phyloP scores from a whole-genome alignment of 1,140 invertebrate species.

The Linepithema humile region DNA sequence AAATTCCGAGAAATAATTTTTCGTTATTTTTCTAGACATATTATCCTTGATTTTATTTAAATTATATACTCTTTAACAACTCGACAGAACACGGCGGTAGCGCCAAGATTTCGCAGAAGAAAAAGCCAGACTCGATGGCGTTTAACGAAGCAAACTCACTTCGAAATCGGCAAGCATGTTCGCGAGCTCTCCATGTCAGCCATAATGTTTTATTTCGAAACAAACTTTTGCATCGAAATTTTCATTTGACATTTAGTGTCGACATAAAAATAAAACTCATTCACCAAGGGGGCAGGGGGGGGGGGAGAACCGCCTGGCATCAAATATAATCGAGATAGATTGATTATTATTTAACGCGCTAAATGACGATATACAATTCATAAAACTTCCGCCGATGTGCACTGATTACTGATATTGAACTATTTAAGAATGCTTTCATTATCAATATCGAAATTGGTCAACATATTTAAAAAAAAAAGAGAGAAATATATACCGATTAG shows the following conservation, averaged over 20 bases:
- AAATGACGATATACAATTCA: slow-evolving; percentile 44
- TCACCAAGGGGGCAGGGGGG: slow-evolving; percentile 29
- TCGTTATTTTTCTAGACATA: not conserved
- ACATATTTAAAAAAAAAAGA: not conserved
- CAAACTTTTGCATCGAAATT: slow-evolving; percentile 46
- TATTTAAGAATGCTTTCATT: slow-evolving; percentile 1
- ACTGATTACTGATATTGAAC: not conserved
- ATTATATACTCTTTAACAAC: not conserved
- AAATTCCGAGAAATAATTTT: not conserved
- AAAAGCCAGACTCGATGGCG: slow-evolving; percentile 1
- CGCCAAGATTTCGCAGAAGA: not conserved
- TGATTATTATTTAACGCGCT: slow-evolving; percentile 49
- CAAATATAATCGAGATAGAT: slow-evolving; percentile 54
- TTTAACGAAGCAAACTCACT: slow-evolving; percentile 1
- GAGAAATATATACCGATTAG: not conserved
- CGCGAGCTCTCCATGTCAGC: slow-evolving; percentile 53
- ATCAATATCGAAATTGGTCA: not conserved
- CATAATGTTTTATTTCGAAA: slow-evolving; percentile 56
- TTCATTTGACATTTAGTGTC: slow-evolving; percentile 58
- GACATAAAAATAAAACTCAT: slow-evolving; percentile 50
- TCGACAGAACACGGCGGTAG: not conserved
- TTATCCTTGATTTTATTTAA: not conserved
- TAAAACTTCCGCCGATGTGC: slow-evolving; percentile 9
- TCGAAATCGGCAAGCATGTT: slow-evolving; percentile 37
- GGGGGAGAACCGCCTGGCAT: slow-evolving; percentile 35